Evolutionary conservation across 1,140 invertebrate species (phyloP).

Genomic region (Neomicropteryx cornuta): DNA sequence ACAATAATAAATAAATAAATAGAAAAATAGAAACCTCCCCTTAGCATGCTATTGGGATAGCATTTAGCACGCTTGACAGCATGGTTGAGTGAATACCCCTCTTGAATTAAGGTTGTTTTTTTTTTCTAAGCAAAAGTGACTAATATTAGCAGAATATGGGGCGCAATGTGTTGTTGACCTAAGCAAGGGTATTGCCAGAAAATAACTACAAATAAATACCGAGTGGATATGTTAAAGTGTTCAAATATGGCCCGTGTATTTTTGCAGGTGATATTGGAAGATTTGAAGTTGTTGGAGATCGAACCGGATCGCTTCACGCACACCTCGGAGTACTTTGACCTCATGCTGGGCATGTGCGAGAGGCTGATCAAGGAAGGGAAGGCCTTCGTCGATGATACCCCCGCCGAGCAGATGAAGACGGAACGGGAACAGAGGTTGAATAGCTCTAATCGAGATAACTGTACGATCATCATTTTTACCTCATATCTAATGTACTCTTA

Average conservation of each 20-base stretch:
- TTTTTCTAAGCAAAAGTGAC: too few relatives aligned
- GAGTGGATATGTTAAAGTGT: too few relatives aligned
- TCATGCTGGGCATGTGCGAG: constrained; percentile 82
- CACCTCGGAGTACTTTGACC: constrained; percentile 95
- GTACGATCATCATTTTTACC: constrained; percentile 39
- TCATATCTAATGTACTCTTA: constrained; percentile 3
- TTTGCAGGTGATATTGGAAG: constrained; percentile 79
- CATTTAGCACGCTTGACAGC: too few relatives aligned
- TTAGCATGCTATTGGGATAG: too few relatives aligned
- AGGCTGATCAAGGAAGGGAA: constrained; percentile 77
- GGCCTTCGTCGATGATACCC: constrained; percentile 96
- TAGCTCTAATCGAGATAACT: constrained; percentile 76
- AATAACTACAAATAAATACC: too few relatives aligned
- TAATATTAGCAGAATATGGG: too few relatives aligned
- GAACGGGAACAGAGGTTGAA: constrained; percentile 85
- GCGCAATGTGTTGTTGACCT: too few relatives aligned
- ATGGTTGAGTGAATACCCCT: too few relatives aligned
- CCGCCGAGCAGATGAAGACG: constrained; percentile 87
- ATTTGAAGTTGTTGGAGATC: constrained; percentile 83
- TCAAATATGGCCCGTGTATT: constrained; percentile 22
- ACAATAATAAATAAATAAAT: too few relatives aligned
- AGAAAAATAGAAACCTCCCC: too few relatives aligned
- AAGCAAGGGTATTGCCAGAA: too few relatives aligned
- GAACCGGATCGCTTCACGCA: constrained; percentile 90
- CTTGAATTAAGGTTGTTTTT: too few relatives aligned